Evolutionary conservation across 2,888 invertebrate genomes (phyloP).

Genomic region (Limenitis camilla): DNA sequence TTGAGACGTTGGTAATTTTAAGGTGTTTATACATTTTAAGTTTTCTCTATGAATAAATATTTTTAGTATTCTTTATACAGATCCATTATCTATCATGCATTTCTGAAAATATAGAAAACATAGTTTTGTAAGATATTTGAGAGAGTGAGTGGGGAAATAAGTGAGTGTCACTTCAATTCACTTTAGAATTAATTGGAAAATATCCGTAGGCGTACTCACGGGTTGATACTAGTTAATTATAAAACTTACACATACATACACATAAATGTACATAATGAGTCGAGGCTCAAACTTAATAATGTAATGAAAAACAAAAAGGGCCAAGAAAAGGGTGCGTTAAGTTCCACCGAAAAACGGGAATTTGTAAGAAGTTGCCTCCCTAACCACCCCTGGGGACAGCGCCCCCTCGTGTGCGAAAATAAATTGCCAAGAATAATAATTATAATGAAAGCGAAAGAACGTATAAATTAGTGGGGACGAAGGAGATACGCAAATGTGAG

Average conservation of each 20-base stretch:
- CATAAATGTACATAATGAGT: constrained; percentile 59
- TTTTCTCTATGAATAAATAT: constrained; percentile 23
- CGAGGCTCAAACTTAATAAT: constrained; percentile 70
- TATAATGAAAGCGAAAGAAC: constrained; percentile 76
- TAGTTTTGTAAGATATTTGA: too few species aligned
- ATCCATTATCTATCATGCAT: background rate
- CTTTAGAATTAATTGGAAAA: background rate
- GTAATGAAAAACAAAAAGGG: constrained; percentile 76
- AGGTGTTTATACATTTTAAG: constrained; percentile 46
- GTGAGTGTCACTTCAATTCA: background rate
- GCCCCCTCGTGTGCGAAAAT: constrained; percentile 74
- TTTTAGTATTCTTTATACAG: background rate
- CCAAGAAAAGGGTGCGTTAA: constrained; percentile 75
- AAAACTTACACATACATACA: constrained; percentile 58
- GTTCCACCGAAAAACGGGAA: constrained; percentile 74
- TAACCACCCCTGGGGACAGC: constrained; percentile 39
- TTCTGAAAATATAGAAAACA: background rate
- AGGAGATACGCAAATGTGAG: constrained; percentile 29
- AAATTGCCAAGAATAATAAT: constrained; percentile 76
- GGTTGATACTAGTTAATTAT: constrained; percentile 6
- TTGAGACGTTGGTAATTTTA: constrained; percentile 48
- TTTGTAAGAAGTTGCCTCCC: constrained; percentile 69
- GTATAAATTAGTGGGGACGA: constrained; percentile 75
- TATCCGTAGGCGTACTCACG: background rate
- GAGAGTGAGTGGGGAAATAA: too few species aligned